Conservation (phyloP, 2,797 vertebrate species). For the Diplodus puntazzo region DNA sequence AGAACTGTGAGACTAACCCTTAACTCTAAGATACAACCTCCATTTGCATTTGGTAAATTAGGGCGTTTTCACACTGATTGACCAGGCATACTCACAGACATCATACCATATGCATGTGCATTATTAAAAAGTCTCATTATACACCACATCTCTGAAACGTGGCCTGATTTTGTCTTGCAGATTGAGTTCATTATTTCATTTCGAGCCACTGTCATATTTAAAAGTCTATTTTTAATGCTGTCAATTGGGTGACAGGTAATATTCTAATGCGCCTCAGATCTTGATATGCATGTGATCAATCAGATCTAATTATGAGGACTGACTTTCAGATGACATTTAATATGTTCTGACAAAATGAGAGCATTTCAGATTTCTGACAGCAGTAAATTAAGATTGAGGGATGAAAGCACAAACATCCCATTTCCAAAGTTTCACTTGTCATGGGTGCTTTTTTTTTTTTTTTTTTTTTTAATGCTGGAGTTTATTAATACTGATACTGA, state of each 20-base stretch:
- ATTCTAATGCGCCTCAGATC: constrained; percentile 63
- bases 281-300: constrained; percentile 68
- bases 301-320: constrained; percentile 73
- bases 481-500: constrained; percentile 48
- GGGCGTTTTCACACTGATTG: background rate
- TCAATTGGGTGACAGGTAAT: constrained; percentile 72
- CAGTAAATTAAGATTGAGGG: constrained; percentile 71
- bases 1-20: background rate
- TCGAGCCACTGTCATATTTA: constrained; percentile 19
- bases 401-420: constrained; percentile 56
- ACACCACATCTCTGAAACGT: constrained; percentile 9
- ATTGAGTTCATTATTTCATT: constrained; percentile 53
- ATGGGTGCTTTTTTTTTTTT: constrained; percentile 18
- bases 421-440: constrained; percentile 56
- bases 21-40: background rate
- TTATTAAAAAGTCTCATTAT: constrained; percentile 20
- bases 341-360: constrained; percentile 70
- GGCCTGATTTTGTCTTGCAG: constrained; percentile 21
- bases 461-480: background rate
- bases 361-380: constrained; percentile 69
- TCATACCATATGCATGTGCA: constrained; percentile 1
- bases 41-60: background rate
- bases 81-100: background rate
- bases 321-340: constrained; percentile 76
- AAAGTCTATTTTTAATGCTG: constrained; percentile 65